Evolutionary conservation across 2,113 vertebrate genomes (phyloP), one percentile per base, ranked within the genome.

Genomic region (Pycnonotus jocosus): DNA sequence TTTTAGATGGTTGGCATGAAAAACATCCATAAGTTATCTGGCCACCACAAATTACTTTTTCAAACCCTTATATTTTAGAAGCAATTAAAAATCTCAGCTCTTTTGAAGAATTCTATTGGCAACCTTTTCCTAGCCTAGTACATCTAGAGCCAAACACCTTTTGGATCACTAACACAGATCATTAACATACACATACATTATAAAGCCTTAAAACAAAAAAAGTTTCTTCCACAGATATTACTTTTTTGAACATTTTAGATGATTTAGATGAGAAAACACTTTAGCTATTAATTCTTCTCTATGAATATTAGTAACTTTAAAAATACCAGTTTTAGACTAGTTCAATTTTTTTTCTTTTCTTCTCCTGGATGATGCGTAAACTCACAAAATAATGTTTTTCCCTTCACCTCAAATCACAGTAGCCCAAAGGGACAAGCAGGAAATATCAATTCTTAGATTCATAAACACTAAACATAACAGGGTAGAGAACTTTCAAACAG

Each of bases 101-200:
- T 76, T 71, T 45, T 68, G 25, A 89, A 76, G 25, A 82, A 89
- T 57, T 85, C 66, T 79, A 77, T 9, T 50, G 69, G 23, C 31
- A 89, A 64, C 1, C 9, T 79, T 53, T 71, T 57, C 62, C 50
- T 77, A 37, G n/a, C 6, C 33, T 17, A 21, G 11, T 19, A 60
- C 25, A 27, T 74, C 31, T 37, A 64, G 51, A 95, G 33, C 15
- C 35, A 65, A 87, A 82, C 7, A 53, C 25, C 16, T 69, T 90
- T 57, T 44, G 11, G 21, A 21, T 66, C 47, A 69, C 2, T 6
- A 56, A 69, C 10, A 86, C 68, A 88, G 11, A 82, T 65, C 11
- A 37, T 16, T 27, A 47, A 65, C 7, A 57, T 2, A 53, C 0
- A 65, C 7, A 61, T 2, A 48, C 0, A 1, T 47, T n/a, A 57